A percentile compares a stretch with the other conserved stretches of the same genome.
These are phyloP conservation scores for Aphidius gifuensis DNA, from an alignment of 1,140 invertebrate species.

Conservation along the genomic window DNA sequence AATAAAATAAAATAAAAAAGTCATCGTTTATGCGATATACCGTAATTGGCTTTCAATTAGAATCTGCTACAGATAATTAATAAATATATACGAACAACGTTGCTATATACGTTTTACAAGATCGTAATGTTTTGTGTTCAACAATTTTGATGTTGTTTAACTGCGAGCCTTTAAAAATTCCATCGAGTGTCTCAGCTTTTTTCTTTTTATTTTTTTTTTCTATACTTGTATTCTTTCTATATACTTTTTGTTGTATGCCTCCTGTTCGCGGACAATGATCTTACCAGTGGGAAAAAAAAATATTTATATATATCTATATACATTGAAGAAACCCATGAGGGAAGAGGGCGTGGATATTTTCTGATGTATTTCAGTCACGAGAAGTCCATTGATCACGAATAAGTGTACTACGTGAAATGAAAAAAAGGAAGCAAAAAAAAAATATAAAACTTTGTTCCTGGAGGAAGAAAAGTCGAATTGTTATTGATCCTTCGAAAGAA, in stretches of 20 bases:
- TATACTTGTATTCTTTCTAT: neutral
- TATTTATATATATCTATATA: too few species aligned
- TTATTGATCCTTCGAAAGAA: conserved; percentile 12
- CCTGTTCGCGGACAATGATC: conserved; percentile 18
- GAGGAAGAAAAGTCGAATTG: conserved; percentile 8
- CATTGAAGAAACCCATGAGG: neutral
- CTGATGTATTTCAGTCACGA: conserved; percentile 27
- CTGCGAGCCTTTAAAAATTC: neutral
- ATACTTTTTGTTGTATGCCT: conserved; percentile 4
- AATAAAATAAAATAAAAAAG: conserved; percentile 1
- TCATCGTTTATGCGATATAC: conserved; percentile 11
- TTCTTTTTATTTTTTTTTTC: neutral
- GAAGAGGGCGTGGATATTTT: conserved; percentile 20
- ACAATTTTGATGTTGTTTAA: neutral
- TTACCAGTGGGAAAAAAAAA: conserved; percentile 11
- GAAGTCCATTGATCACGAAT: conserved; percentile 26
- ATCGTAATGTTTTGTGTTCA: neutral
- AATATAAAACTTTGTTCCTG: conserved; percentile 1
- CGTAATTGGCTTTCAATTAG: conserved; percentile 39
- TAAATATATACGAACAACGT: conserved; percentile 10
- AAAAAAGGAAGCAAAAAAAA: conserved; percentile 3
- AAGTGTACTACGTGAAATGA: conserved; percentile 2
- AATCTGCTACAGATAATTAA: conserved; percentile 32
- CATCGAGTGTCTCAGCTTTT: neutral
- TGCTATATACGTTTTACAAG: neutral